Evolutionary conservation across 2,797 vertebrate genomes (phyloP), one percentile per base, ranked within the genome.

Genomic region (Chrosomus eos): DNA sequence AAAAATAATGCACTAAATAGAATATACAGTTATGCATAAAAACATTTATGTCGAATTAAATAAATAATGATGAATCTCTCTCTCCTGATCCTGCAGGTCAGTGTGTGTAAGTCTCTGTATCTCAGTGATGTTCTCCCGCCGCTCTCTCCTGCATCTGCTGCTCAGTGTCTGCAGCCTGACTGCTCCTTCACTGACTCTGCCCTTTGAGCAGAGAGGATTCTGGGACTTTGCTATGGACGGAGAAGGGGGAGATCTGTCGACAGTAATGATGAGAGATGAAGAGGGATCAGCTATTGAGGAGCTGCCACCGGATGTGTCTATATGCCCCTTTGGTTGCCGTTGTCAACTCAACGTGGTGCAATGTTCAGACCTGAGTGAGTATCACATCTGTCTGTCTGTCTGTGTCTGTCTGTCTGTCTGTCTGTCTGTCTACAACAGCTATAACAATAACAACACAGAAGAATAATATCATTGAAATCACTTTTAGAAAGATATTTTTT

Each of bases 301-400:
- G 51, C 90, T 88, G 0, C 84, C 91, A 26, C 93, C 93, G 21
- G 93, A 90, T 5, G 7, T 90, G 68, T 93, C 88, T 88, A 75
- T 92, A 62, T 98, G 97, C 88, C 97, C 97, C 58, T 98, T 98
- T 38, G 97, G 96, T 60, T 98, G 97, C 92, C 97, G 97, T 28
- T 98, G 97, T 92, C 96, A 95, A 60, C 92, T 95, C 45, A 93
- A 93, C 28, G 96, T 98, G 28, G 96, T 98, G 73, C 97, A 98
- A 87, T 98, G 97, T 84, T 98, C 97, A 13, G 97, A 98, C 90
- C 93, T 98, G 10, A 95, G 97, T 98, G 88, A 95, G 97, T 89
- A 74, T 13, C 14, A 67, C 3, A 48, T 60, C 36, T 18, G 1
- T 43, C 38, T 43, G 7, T 72, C 40, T 45, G 7, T 26, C 67